Percentiles rank a stretch among this genome's conserved stretches.
Conservation (phyloP, 2,113 vertebrate species). For the Muntiacus reevesi region DNA sequence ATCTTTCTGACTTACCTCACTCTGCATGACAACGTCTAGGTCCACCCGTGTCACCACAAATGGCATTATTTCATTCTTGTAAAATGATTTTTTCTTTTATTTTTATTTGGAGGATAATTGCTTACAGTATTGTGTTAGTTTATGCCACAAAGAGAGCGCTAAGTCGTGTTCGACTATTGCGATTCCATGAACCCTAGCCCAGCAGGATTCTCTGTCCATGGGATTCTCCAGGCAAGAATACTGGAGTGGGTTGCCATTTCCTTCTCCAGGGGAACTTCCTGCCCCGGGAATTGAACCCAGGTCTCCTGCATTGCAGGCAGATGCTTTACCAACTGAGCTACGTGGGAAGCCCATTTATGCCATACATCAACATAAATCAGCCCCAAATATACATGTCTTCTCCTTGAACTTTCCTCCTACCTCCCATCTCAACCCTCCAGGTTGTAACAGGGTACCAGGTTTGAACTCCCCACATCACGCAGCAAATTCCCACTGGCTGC, state of each 20-base stretch:
- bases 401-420: not conserved
- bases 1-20: not conserved
- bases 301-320: not conserved
- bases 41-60: too few species aligned
- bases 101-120: not conserved
- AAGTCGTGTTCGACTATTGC: accelerated
- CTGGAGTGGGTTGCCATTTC: not conserved
- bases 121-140: not conserved
- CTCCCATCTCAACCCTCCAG: not conserved
- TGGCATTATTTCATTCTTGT: not conserved
- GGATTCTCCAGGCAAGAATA: not conserved
- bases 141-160: not conserved
- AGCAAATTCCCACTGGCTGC: not conserved
- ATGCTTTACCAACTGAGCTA: not conserved
- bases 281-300: not conserved
- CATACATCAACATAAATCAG: not conserved
- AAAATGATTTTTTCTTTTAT: not conserved
- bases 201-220: not conserved
- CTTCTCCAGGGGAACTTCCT: not conserved
- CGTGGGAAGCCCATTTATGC: not conserved
- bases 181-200: not conserved
- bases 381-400: not conserved
- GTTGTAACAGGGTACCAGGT: not conserved
- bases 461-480: not conserved
- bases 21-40: not conserved